A percentile compares a stretch with the other conserved stretches of the same genome.
Evolutionary conservation across 2,888 invertebrate species (phyloP).

Genomic region (Thumatha senex): DNA sequence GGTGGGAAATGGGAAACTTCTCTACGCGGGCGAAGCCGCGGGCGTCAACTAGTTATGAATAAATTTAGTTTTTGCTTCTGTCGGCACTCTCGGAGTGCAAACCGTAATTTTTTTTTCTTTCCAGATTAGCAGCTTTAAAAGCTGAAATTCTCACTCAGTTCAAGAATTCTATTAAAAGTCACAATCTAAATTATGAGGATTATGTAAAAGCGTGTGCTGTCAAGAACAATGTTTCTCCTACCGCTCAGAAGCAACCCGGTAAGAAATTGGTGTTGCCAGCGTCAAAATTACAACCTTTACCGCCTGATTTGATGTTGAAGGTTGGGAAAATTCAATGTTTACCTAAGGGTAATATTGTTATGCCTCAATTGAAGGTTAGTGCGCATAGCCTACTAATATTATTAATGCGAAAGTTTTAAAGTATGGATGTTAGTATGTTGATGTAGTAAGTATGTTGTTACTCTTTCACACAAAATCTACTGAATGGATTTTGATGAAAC

Average conservation of each 20-base stretch:
- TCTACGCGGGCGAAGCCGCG: no score
- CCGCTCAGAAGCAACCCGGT: not conserved
- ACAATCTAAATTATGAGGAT: slow-evolving; percentile 44
- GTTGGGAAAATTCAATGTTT: slow-evolving; percentile 40
- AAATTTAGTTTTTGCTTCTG: no score
- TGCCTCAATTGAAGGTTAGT: slow-evolving; percentile 26
- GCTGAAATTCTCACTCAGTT: slow-evolving; percentile 43
- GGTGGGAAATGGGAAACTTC: no score
- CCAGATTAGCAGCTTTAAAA: slow-evolving; percentile 55
- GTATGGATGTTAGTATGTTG: no score
- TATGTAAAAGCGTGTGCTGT: slow-evolving; percentile 21
- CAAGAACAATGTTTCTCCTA: not conserved
- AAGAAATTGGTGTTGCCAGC: slow-evolving; percentile 65
- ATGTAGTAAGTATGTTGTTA: no score
- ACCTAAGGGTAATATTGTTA: slow-evolving; percentile 19
- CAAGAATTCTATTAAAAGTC: slow-evolving; percentile 38
- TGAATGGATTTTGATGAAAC: no score
- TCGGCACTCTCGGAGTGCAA: no score
- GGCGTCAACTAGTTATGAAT: no score
- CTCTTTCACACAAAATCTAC: no score
- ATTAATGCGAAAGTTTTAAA: no score
- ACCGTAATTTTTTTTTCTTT: slow-evolving; percentile 18
- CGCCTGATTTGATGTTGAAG: slow-evolving; percentile 61
- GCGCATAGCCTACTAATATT: not conserved
- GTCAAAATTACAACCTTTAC: slow-evolving; percentile 67